Conservation (phyloP, 2,888 invertebrate species). For the Phorcus lineatus region DNA sequence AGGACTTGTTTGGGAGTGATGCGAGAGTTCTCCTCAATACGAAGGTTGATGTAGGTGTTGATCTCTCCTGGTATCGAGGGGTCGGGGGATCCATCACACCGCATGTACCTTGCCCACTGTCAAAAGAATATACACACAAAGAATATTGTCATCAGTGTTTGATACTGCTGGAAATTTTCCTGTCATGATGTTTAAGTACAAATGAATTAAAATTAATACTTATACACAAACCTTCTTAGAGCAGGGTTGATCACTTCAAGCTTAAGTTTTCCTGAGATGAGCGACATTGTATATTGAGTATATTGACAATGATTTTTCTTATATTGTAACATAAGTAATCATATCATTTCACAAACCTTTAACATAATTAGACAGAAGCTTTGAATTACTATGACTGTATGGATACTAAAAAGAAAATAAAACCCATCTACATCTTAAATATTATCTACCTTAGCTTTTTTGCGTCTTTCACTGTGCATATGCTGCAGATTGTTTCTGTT, state of each 20-base stretch:
- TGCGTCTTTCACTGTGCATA: slow-evolving; percentile 56
- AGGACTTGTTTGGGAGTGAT: slow-evolving; percentile 66
- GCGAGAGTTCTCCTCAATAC: slow-evolving; percentile 62
- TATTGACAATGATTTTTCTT: too few relatives aligned
- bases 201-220: too few relatives aligned
- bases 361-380: too few relatives aligned
- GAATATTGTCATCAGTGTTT: not conserved
- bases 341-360: too few relatives aligned
- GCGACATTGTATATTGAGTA: too few relatives aligned
- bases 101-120: slow-evolving; percentile 75
- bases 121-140: slow-evolving; percentile 25
- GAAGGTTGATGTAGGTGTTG: slow-evolving; percentile 74
- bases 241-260: too few relatives aligned
- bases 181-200: not conserved
- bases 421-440: not conserved
- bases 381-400: too few relatives aligned
- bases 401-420: too few relatives aligned
- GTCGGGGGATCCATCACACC: slow-evolving; percentile 75
- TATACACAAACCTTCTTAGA: too few relatives aligned
- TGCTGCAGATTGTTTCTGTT: slow-evolving; percentile 51
- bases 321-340: too few relatives aligned
- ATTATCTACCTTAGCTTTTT: slow-evolving; percentile 62
- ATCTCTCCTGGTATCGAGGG: slow-evolving; percentile 73
- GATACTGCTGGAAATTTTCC: not conserved
- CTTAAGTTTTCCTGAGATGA: too few relatives aligned